These are phyloP conservation scores for Orthosia gothica DNA, from an alignment of 2,888 invertebrate species.

Conservation along the genomic window DNA sequence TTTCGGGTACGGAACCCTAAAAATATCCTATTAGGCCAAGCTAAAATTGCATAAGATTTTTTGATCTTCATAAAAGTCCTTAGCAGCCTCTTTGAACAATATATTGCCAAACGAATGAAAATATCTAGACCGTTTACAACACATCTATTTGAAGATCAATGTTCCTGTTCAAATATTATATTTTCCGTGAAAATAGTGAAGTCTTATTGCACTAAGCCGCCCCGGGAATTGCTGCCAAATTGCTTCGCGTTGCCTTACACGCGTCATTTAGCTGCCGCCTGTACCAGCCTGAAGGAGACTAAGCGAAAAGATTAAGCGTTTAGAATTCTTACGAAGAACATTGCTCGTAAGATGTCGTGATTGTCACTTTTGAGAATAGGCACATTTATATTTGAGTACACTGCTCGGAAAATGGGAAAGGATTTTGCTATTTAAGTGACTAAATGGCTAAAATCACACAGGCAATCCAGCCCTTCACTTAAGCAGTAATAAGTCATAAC, in stretches of 20 bases:
- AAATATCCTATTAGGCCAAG: no score
- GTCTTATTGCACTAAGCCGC: constrained; percentile 80
- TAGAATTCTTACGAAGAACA: constrained; percentile 55
- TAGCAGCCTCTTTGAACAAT: neutral
- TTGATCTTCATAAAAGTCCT: neutral
- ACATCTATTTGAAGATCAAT: constrained; percentile 66
- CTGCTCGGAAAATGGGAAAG: neutral
- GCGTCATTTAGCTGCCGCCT: constrained; percentile 86
- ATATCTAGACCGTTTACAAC: constrained; percentile 45
- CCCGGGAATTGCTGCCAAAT: constrained; percentile 87
- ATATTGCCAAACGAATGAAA: constrained; percentile 38
- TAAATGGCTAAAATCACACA: neutral
- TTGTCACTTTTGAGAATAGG: constrained; percentile 46
- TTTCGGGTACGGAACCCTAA: no score
- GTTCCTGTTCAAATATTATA: constrained; percentile 77
- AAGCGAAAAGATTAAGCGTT: constrained; percentile 65
- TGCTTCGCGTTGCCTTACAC: constrained; percentile 85
- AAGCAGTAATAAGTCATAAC: constrained; percentile 7
- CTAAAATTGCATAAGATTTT: no score
- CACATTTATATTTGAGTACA: constrained; percentile 29
- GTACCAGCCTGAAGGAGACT: constrained; percentile 58
- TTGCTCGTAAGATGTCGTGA: constrained; percentile 38
- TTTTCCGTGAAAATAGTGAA: constrained; percentile 75
- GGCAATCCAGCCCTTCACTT: neutral
- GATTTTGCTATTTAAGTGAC: neutral